These are phyloP conservation scores for Bemisia tabaci DNA, from an alignment of 1,140 invertebrate species.

Conservation along the genomic window DNA sequence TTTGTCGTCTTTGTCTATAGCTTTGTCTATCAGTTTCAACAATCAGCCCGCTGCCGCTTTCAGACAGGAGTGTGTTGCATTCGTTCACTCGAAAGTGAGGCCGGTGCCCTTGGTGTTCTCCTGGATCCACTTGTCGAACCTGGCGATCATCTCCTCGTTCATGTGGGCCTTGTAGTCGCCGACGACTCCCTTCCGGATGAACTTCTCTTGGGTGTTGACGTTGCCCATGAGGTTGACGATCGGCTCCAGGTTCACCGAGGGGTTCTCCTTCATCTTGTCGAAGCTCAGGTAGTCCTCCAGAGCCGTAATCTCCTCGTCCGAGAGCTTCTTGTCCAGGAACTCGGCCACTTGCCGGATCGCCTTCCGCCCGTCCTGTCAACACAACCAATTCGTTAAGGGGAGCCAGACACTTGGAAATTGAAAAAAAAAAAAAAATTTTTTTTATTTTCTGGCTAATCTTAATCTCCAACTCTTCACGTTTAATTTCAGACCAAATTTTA, in stretches of 20 bases:
- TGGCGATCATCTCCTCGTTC: conserved; percentile 45
- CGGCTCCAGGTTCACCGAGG: conserved; percentile 43
- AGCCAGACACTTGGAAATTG: too few species aligned
- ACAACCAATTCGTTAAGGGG: too few species aligned
- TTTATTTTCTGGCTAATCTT: background rate
- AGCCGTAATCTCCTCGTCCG: conserved; percentile 35
- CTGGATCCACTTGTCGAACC: conserved; percentile 59
- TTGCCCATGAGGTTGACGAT: conserved; percentile 39
- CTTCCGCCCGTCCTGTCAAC: conserved; percentile 21
- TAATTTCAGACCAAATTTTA: too few species aligned
- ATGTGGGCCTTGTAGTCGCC: conserved; percentile 77
- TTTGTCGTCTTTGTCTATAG: too few species aligned
- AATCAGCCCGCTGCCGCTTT: too few species aligned
- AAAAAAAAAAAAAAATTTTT: background rate
- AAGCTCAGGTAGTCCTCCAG: conserved; percentile 45
- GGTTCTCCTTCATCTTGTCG: conserved; percentile 51
- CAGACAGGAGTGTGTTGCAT: too few species aligned
- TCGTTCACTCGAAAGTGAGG: too few species aligned
- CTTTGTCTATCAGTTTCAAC: too few species aligned
- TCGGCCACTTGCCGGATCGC: conserved; percentile 50
- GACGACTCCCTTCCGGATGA: conserved; percentile 59
- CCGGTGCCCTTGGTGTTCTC: conserved; percentile 47
- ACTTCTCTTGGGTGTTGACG: conserved; percentile 37
- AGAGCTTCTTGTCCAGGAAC: conserved; percentile 46
- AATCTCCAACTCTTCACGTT: too few species aligned